A percentile compares a stretch with the other conserved stretches of the same genome.
Conservation (phyloP, 1,140 invertebrate species). For the Ostrea denselamellosa region DNA sequence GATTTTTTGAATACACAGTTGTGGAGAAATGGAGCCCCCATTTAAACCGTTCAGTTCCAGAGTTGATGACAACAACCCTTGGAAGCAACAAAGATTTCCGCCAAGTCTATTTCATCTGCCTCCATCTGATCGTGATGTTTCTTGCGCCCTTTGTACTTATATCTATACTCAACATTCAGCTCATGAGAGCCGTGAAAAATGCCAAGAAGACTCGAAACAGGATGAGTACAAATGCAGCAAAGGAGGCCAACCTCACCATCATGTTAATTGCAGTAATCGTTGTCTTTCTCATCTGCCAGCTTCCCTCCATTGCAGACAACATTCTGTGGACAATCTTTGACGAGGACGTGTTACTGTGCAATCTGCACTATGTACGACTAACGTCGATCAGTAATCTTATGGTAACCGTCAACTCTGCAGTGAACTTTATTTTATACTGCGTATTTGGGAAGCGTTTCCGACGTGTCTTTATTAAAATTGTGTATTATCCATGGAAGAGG, state of each 20-base stretch:
- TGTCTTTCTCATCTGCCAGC: constrained; percentile 87
- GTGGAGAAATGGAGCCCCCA: constrained; percentile 42
- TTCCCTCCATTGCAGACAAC: constrained; percentile 80
- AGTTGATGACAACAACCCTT: constrained; percentile 54
- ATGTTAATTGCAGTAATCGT: constrained; percentile 88
- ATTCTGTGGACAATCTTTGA: constrained; percentile 76
- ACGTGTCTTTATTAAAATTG: constrained; percentile 89
- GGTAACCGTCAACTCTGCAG: constrained; percentile 84
- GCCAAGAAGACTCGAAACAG: constrained; percentile 79
- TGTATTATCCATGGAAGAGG: constrained; percentile 83
- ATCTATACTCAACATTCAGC: constrained; percentile 85
- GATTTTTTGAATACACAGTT: constrained; percentile 75
- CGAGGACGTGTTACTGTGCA: constrained; percentile 81
- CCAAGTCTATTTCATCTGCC: constrained; percentile 85
- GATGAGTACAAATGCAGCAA: constrained; percentile 76
- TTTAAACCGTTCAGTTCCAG: constrained; percentile 56
- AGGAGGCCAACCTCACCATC: constrained; percentile 86
- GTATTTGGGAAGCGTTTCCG: constrained; percentile 98
- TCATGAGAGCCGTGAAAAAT: constrained; percentile 85
- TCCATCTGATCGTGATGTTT: constrained; percentile 83
- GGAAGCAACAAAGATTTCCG: constrained; percentile 82
- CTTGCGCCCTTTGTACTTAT: constrained; percentile 85
- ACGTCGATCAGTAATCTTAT: constrained; percentile 86
- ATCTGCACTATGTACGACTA: constrained; percentile 79
- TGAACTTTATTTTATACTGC: constrained; percentile 88